These are phyloP conservation scores for Brachionus angularis DNA, from an alignment of 1,140 invertebrate species.

Conservation along the genomic window DNA sequence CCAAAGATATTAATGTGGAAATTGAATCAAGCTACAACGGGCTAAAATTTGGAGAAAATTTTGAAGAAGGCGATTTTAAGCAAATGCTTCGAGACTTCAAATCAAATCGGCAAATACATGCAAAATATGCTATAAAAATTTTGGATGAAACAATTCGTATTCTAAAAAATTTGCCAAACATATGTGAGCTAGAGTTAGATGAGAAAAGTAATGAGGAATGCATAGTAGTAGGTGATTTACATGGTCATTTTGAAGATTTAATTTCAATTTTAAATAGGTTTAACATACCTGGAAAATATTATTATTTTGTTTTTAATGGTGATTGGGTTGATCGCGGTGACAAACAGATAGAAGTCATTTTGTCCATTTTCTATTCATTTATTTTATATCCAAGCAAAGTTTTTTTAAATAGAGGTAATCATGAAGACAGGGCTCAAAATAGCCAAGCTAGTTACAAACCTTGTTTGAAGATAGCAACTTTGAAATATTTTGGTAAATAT, in stretches of 20 bases:
- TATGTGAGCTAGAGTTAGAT: constrained; percentile 12
- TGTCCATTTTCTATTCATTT: not conserved
- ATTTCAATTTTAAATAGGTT: constrained; percentile 4
- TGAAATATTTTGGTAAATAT: constrained; percentile 29
- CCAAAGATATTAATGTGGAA: constrained; percentile 25
- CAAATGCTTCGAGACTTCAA: constrained; percentile 24
- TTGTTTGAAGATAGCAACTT: constrained; percentile 9
- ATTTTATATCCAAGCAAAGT: constrained; percentile 21
- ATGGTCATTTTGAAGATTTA: constrained; percentile 42
- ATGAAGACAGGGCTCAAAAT: constrained; percentile 34
- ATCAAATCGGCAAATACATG: not conserved
- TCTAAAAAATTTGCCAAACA: constrained; percentile 14
- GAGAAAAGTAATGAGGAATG: constrained; percentile 21
- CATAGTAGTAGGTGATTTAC: constrained; percentile 47
- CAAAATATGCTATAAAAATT: not conserved
- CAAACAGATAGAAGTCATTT: constrained; percentile 34
- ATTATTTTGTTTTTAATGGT: constrained; percentile 44
- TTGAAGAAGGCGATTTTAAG: constrained; percentile 33
- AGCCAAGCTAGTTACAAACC: constrained; percentile 23
- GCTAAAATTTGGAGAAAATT: constrained; percentile 30
- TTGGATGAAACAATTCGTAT: not conserved
- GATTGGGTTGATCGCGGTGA: constrained; percentile 43
- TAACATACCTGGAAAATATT: constrained; percentile 30
- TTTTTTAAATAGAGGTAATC: constrained; percentile 44
- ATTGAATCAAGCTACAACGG: constrained; percentile 23